Base-by-base conservation (phyloP, 2,797 vertebrate species). In the Glossophaga mutica region DNA sequence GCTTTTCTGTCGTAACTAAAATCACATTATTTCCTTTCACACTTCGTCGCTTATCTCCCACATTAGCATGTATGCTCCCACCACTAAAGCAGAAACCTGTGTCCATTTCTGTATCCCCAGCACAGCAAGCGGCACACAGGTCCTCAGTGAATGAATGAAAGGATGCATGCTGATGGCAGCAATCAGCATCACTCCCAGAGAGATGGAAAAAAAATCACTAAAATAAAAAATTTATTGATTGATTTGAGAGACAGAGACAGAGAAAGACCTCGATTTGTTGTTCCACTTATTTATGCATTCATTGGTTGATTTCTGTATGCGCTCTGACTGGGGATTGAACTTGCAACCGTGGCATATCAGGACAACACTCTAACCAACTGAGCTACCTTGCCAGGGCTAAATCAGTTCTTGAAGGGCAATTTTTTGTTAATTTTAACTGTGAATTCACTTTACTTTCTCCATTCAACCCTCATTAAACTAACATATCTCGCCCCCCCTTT, bases 361-460 rank as follows among this genome's bases (percentile, higher is more conserved):
- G 14, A 65, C 62, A 65, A 65, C 15, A 18, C 62, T 65, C 62
- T 65, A n/a, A 65, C 6, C 32, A 65, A 65, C 14, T 65, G 32
- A 65, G 15, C 62, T 65, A 65, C 62, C 62, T 65, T 65, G 29
- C 32, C 62, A 65, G 29, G 62, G 62, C 29, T 4, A 71, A 70
- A 78, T 52, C 4, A 85, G 4, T 74, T 92, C 26, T 48, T 76
- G 12, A 59, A 68, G 2, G 10, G 26, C 14, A 92, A 52, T 62
- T 88, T 89, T 55, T 70, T 57, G 37, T 83, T 79, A 70, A 85
- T n/a, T 85, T 95, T 82, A 65, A 77, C n/a, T 87, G 24, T 34
- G 34, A 95, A 91, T 73, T 91, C 29, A 79, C 46, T 84, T 74
- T 55, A 87, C 21, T 24, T 93, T 95, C 46, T 87, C 62, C 48